Evolutionary conservation across 2,797 vertebrate species (phyloP), one percentile per base, ranked within the genome.

Genomic region (Gymnoscopelus braueri): DNA sequence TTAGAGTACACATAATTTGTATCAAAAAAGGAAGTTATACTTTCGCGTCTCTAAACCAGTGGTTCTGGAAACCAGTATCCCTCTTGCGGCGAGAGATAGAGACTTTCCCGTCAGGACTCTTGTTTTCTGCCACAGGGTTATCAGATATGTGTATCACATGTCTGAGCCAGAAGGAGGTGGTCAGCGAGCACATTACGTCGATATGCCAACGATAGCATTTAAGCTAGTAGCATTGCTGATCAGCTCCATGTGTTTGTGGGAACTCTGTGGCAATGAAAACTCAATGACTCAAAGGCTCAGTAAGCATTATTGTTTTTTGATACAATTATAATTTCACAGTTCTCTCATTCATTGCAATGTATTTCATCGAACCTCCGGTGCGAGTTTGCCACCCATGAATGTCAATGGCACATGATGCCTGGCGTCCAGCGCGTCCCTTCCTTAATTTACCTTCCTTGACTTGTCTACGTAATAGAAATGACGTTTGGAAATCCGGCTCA

Each of bases 201-300:
- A 80, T 77, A 74, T 76, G 80, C 65, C 57, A 53, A 80, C 85
- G 80, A 84, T 81, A 81, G 82, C 77, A 81, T 83, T 84, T 44
- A 3, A 86, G 82, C 66, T 79, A 57, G 71, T 79, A 74, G 71
- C 65, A 65, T 63, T 67, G 57, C 70, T 82, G 74, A 90, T 89
- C 79, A 75, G 64, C 80, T 88, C 84, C 85, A 87, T 83, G 79
- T 88, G 89, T 87, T 68, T 77, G 61, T 59, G 67, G 74, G 74
- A 81, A 75, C 39, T 63, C 62, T 74, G 47, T 44, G 52, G 63
- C 14, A 8, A 65, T 44, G 61, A 32, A 49, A 14, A 66, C 39
- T 66, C 44, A 15, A 5, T 48, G 10, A 48, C 35, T 10, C 8
- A 19, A 58, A 14, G 19, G 35, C n/a, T 59, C 56, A 19, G 35